Evolutionary conservation across 2,797 vertebrate species (phyloP).

Genomic region (Nyctibius grandis): DNA sequence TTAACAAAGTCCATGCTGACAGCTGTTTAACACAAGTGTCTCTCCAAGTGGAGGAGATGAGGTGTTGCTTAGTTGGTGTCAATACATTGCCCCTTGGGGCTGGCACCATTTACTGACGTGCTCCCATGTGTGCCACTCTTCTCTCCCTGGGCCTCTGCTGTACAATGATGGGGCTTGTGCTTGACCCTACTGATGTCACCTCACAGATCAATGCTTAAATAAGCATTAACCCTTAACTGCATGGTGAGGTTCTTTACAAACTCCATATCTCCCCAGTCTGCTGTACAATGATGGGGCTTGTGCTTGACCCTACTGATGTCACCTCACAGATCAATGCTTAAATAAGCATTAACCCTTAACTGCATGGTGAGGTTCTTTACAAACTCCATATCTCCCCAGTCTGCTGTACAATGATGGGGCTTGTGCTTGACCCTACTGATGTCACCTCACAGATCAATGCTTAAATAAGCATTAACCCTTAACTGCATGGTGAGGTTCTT

Average conservation of each 20-base stretch:
- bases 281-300: not conserved
- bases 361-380: not conserved
- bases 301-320: not conserved
- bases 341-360: not conserved
- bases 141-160: not conserved
- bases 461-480: not conserved
- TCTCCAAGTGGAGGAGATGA: not conserved
- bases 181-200: not conserved
- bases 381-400: not conserved
- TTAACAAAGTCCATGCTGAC: not conserved
- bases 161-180: not conserved
- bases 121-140: not conserved
- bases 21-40: not conserved
- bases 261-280: not conserved
- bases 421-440: not conserved
- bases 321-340: not conserved
- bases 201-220: not conserved
- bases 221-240: not conserved
- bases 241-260: not conserved
- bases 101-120: not conserved
- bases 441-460: not conserved
- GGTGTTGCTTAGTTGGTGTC: not conserved
- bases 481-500: not conserved
- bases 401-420: not conserved
- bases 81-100: not conserved